Base-by-base conservation (phyloP, 2,113 vertebrate species). In the Bubo bubo region DNA sequence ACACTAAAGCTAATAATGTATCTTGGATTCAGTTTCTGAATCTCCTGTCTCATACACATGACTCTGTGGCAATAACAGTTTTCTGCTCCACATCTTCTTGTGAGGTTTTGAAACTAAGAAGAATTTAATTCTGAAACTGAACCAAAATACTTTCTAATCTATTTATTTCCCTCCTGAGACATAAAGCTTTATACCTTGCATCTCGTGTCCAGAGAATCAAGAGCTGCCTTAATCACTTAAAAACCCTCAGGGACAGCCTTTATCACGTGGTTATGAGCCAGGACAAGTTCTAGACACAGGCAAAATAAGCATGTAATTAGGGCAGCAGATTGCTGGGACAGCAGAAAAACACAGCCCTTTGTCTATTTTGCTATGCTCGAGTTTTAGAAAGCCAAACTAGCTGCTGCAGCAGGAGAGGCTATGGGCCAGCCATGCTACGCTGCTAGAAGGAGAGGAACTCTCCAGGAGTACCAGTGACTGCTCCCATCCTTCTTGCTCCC, bases 341-440 rank as follows among this genome's bases (percentile, higher is more conserved):
- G 91, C 95, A 95, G 86, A 83, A 95, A 90, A 94, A 50, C 22
- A 13, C 47, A 88, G 39, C 10, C 66, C 45, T 90, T 94, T 97
- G 93, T 95, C 88, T 97, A 0, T 47, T 96, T 63, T 90, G 91
- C 91, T 76, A 4, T 23, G 88, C 32, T 22, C 0, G 35, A 37
- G 37, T 50, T 96, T 82, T 24, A n/a, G 74, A 66, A 50, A 95
- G 86, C 64, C 91, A 86, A 55, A 82, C 2, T 21, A 53, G 41
- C 67, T 83, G 71, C 79, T 3, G 47, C 0, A 0, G 47, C 66
- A 59, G 41, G 70, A 62, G 64, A 72, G 53, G 52, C 34, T 71
- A 60, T 47, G 52, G 52, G 86, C 21, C 30, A 70, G 79, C 62
- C 41, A 0, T 3, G 24, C 62, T 32, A 19, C 0, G 7, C 77